These are phyloP conservation scores for Calliopsis andreniformis DNA, from an alignment of 1,140 invertebrate species.

Conservation along the genomic window DNA sequence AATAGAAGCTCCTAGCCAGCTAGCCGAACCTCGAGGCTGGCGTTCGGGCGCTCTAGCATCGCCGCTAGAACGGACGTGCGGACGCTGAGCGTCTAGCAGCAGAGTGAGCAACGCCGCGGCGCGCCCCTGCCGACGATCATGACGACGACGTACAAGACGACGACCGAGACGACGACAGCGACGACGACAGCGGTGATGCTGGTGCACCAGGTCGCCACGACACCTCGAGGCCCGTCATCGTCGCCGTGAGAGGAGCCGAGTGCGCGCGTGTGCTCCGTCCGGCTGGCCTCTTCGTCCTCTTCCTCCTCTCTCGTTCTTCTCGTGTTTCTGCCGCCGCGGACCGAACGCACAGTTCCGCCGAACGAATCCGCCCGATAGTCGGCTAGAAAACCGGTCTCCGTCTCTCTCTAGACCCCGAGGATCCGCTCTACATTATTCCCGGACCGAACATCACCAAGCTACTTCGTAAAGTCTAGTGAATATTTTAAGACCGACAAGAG, in stretches of 20 bases:
- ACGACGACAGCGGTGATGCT: constrained; percentile 3
- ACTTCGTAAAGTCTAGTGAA: constrained; percentile 56
- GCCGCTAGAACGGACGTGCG: constrained; percentile 40
- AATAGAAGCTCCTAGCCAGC: constrained; percentile 79
- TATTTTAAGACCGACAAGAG: constrained; percentile 43
- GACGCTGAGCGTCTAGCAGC: not conserved
- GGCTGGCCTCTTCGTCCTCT: not conserved
- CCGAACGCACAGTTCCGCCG: not conserved
- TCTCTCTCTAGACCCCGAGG: not conserved
- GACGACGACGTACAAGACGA: constrained; percentile 22
- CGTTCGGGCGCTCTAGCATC: constrained; percentile 53
- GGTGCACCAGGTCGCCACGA: constrained; percentile 1
- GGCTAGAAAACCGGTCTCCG: not conserved
- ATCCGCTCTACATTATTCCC: constrained; percentile 23
- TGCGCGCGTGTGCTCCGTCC: constrained; percentile 2
- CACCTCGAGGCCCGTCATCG: constrained; percentile 5
- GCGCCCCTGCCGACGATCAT: not conserved
- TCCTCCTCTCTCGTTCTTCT: constrained; percentile 3
- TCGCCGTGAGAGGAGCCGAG: constrained; percentile 19
- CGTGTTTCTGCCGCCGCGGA: not conserved
- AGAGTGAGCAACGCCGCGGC: not conserved
- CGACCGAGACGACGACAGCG: constrained; percentile 11
- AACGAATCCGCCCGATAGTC: not conserved
- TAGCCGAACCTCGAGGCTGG: constrained; percentile 68
- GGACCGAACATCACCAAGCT: not conserved